Base-by-base conservation (phyloP, 2,888 invertebrate species). In the Acanthopleura granulata region DNA sequence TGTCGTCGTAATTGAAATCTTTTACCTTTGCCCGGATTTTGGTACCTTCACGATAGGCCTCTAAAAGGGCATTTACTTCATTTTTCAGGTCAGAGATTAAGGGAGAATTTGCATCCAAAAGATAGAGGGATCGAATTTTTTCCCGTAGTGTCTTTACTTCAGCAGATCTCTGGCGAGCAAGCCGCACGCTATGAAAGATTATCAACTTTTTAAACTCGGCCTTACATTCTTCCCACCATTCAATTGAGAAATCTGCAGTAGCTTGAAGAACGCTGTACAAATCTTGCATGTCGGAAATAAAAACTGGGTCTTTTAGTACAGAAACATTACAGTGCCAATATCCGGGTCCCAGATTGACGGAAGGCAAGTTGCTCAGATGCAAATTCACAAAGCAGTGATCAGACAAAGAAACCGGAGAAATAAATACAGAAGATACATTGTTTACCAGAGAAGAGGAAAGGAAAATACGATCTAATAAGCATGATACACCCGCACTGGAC, bases 391-490 rank as follows among this genome's bases (percentile, higher is more conserved):
- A 69, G 25, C 29, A 30, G 29, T 74, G 74, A 69, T 74, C 74
- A 40, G 69, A 69, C 9, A 74, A 14, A 69, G 66, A 18, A 62
- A 22, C 69, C 12, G 69, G 40, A 11, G 57, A 49, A 30, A 66
- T 27, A 22, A 1, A 15, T 16, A 22, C 50, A n/a, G 16, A 22
- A 49, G 50, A 18, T 18, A 71, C 27, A 49, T 49, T 27, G 50
- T 18, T 22, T 16, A 16, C n/a, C 14, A 66, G 29, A 49, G 27
- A 29, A 40, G 66, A 15, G n/a, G 74, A 74, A 50, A 74, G n/a
- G 49, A 62, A 74, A 25, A 74, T 30, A 18, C 74, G 30, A 66
- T 74, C 74, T 40, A 74, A 49, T 15, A 27, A n/a, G 18, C 74
- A 74, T 49, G 49, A 27, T 15, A 69, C 51, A 22, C 18, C 18